Evolutionary conservation across 2,888 invertebrate genomes (phyloP), one percentile per base, ranked within the genome.

Genomic region (Polydrusus tereticollis): DNA sequence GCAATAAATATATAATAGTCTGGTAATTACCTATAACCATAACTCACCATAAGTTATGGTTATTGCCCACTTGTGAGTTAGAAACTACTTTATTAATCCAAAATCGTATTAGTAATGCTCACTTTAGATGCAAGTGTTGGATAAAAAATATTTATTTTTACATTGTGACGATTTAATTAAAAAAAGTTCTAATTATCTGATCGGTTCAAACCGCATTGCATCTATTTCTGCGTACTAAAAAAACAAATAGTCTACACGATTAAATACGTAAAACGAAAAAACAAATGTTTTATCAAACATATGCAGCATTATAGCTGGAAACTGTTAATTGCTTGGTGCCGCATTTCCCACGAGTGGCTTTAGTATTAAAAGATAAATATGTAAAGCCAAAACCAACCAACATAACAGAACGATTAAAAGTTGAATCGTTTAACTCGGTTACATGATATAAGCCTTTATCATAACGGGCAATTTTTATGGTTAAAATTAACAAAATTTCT

Each of bases 331-430:
- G 67, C 68, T 68, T 68, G 64, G 68, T 50, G 63, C 72, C 47
- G 52, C 50, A 68, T 45, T 69, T 72, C 58, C 72, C 68, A 64
- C 50, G 23, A 68, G 68, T 50, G 58, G 72, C 41, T 58, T 69
- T 38, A 72, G 47, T 59, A 72, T 72, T 72, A 72, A 72, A 55
- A 72, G 72, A 72, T 72, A 72, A 72, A 72, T 69, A 70, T 72
- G 38, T 69, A 41, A 70, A 65, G 65, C 36, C 41, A 45, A 57
- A 69, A 62, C 69, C 62, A 63, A 55, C 29, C 29, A 14, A 29
- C 52, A 18, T 29, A 16, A 16, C 26, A 14, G 14, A 14, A 16
- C 50, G 50, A 50, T 50, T 58, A 64, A 64, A 70, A 63, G 64
- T 58, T 64, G 50, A 16, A 59, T 45, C 38, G 69, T 64, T 57